Evolutionary conservation across 2,113 vertebrate species (phyloP).

Genomic region (Phyllopteryx taeniolatus): DNA sequence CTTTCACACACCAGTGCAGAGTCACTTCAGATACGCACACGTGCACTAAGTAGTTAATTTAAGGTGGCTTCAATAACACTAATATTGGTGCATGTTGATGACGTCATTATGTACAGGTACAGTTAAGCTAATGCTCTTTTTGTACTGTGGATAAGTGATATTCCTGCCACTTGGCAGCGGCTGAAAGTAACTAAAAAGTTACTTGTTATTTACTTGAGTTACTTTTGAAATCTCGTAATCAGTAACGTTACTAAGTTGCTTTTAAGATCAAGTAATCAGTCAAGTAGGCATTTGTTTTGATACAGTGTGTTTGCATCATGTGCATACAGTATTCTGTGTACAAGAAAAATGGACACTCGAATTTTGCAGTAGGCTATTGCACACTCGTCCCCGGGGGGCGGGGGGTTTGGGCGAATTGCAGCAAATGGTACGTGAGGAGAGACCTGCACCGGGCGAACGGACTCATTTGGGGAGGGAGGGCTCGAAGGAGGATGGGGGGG

Average conservation of each 20-base stretch:
- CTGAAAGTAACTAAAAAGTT: too few species aligned
- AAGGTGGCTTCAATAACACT: too few species aligned
- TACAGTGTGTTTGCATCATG: not conserved
- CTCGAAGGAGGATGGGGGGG: conserved; percentile 24
- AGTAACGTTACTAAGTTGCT: too few species aligned
- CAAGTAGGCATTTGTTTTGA: not conserved
- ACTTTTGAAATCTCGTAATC: too few species aligned
- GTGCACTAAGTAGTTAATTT: not conserved
- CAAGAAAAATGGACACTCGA: not conserved
- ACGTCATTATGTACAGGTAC: too few species aligned
- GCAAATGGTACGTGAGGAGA: conserved; percentile 61
- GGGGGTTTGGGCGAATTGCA: conserved; percentile 57
- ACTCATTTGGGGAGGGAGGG: conserved; percentile 55
- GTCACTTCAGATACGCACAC: conserved; percentile 14
- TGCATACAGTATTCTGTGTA: not conserved
- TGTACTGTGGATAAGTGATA: too few species aligned
- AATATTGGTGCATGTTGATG: too few species aligned
- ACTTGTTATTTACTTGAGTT: too few species aligned
- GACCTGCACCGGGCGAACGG: conserved; percentile 50
- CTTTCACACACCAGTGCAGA: conserved; percentile 32
- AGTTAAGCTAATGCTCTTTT: too few species aligned
- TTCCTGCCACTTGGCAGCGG: too few species aligned
- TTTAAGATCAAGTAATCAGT: too few species aligned
- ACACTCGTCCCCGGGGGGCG: not conserved
- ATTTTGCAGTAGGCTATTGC: not conserved